These are phyloP conservation scores for Botia kubotai DNA, from an alignment of 2,797 vertebrate genomes.

Conservation along the genomic window DNA sequence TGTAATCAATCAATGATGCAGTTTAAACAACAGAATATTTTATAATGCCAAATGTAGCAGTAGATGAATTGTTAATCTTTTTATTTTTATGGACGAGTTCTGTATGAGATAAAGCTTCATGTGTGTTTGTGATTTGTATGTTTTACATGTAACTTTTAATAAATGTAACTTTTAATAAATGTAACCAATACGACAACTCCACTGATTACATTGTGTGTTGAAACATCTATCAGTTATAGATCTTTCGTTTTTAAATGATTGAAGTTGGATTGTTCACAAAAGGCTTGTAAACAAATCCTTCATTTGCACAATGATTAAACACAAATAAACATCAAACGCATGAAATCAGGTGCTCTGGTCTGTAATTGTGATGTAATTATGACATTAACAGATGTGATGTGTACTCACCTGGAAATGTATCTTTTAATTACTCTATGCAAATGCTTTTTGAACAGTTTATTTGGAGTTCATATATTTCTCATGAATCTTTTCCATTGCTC, in stretches of 20 bases:
- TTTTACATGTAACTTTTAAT: constrained; percentile 62
- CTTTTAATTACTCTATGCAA: not conserved
- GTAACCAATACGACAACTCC: constrained; percentile 53
- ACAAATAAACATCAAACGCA: not conserved
- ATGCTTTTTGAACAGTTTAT: not conserved
- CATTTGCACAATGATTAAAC: not conserved
- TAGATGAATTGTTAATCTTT: constrained; percentile 42
- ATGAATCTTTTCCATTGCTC: not conserved
- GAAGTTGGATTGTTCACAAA: not conserved
- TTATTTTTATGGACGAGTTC: constrained; percentile 40
- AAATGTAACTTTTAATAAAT: constrained; percentile 66
- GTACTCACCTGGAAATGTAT: too few species aligned
- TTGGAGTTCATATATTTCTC: not conserved
- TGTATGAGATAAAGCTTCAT: constrained; percentile 50
- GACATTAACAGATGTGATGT: not conserved
- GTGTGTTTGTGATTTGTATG: constrained; percentile 58
- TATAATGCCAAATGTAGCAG: constrained; percentile 52
- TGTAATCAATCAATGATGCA: constrained; percentile 45
- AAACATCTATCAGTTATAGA: not conserved
- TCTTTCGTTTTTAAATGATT: not conserved
- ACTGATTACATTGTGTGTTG: constrained; percentile 1
- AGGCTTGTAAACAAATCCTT: not conserved
- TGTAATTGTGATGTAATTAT: not conserved
- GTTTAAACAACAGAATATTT: constrained; percentile 41
- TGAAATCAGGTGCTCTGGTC: not conserved